These are phyloP conservation scores for Thereva unica DNA, from an alignment of 2,888 invertebrate species.

Conservation along the genomic window DNA sequence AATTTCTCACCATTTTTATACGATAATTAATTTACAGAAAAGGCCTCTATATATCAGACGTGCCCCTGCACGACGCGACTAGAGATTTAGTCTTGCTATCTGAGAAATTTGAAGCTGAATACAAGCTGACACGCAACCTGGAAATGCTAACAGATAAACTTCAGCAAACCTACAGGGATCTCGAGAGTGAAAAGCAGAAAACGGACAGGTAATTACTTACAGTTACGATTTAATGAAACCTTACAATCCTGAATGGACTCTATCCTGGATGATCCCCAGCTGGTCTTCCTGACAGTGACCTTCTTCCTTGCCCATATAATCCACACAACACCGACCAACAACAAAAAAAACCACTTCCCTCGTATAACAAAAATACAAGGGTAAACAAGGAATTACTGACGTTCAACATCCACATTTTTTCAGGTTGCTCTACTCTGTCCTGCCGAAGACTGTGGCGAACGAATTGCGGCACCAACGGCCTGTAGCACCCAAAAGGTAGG, in stretches of 20 bases:
- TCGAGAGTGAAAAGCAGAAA: constrained; percentile 93
- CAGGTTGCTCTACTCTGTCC: constrained; percentile 90
- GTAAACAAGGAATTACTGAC: constrained; percentile 40
- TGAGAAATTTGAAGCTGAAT: constrained; percentile 96
- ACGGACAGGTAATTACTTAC: constrained; percentile 76
- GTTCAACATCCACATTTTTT: constrained; percentile 42
- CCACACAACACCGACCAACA: neutral
- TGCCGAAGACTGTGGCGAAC: constrained; percentile 93
- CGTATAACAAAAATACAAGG: no score
- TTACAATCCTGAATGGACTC: neutral
- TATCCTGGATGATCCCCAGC: no score
- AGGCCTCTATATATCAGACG: constrained; percentile 90
- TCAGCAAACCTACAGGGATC: constrained; percentile 90
- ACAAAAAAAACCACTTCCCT: neutral
- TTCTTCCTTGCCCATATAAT: neutral
- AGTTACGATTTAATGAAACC: constrained; percentile 13
- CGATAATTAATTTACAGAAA: constrained; percentile 62
- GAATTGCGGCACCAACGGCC: constrained; percentile 90
- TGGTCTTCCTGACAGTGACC: neutral
- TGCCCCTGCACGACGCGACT: constrained; percentile 94
- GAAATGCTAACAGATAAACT: constrained; percentile 93
- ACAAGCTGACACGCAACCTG: constrained; percentile 90
- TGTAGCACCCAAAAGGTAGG: constrained; percentile 80
- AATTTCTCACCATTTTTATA: no score
- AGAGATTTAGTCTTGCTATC: constrained; percentile 93